Evolutionary conservation across 2,888 invertebrate genomes (phyloP).

Genomic region (Noctua pronuba): DNA sequence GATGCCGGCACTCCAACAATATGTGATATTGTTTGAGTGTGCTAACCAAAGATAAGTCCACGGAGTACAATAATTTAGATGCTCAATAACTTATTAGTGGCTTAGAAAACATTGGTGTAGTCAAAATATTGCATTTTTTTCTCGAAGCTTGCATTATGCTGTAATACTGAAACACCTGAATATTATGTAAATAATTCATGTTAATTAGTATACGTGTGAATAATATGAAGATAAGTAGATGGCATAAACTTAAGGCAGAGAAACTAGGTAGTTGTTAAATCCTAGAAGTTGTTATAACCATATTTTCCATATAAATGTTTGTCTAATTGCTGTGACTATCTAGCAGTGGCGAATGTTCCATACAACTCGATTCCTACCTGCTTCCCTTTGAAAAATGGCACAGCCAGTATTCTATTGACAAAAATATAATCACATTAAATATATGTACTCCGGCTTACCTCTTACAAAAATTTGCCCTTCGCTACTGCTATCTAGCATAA

Average conservation of each 20-base stretch:
- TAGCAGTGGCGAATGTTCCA: not conserved
- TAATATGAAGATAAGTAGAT: not conserved
- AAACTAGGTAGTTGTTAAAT: not conserved
- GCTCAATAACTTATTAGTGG: slow-evolving; percentile 9
- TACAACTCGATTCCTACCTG: too few species aligned
- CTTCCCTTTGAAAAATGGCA: too few species aligned
- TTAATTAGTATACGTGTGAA: slow-evolving; percentile 15
- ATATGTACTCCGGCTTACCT: too few species aligned
- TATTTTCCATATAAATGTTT: not conserved
- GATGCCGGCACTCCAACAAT: slow-evolving; percentile 84
- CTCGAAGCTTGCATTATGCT: slow-evolving; percentile 34
- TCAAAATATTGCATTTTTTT: slow-evolving; percentile 3
- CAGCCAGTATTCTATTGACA: too few species aligned
- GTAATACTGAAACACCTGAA: slow-evolving; percentile 12
- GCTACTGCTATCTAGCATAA: not conserved
- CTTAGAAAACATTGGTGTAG: slow-evolving; percentile 14
- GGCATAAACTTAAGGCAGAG: not conserved
- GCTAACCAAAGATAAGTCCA: slow-evolving; percentile 64
- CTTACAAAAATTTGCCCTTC: too few species aligned
- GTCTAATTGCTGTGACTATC: not conserved
- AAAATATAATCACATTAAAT: too few species aligned
- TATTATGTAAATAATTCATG: slow-evolving; percentile 29
- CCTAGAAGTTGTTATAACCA: not conserved
- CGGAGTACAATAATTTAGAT: slow-evolving; percentile 24
- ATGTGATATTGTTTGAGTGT: slow-evolving; percentile 89